Conservation (phyloP, 1,140 invertebrate species). For the Aphis craccivora region DNA sequence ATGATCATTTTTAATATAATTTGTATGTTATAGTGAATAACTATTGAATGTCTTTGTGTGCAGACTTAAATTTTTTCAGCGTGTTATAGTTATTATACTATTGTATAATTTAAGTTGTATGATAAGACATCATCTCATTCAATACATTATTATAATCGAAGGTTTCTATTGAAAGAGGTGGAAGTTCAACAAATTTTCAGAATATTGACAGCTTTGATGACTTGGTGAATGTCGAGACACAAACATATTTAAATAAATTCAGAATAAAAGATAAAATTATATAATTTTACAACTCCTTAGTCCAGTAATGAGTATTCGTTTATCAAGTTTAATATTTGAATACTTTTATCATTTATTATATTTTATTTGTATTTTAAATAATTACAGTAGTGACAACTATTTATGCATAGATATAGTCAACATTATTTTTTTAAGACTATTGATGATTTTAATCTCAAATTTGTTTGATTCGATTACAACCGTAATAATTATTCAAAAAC, state of each 20-base stretch:
- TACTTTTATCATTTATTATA: neutral
- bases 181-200: neutral
- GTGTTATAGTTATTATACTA: no score
- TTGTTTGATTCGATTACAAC: neutral
- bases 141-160: neutral
- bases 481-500: neutral
- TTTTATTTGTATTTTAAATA: neutral
- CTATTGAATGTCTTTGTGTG: neutral
- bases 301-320: neutral
- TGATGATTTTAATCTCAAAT: neutral
- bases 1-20: no score
- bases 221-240: neutral
- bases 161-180: neutral
- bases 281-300: neutral
- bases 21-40: no score
- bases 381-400: neutral
- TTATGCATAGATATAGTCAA: neutral
- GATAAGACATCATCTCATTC: neutral
- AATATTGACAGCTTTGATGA: neutral
- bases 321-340: neutral
- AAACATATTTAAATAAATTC: neutral
- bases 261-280: neutral
- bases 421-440: neutral
- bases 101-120: neutral
- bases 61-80: neutral